Evolutionary conservation across 2,888 invertebrate genomes (phyloP), one percentile per base, ranked within the genome.

Genomic region (Xylota sylvarum): DNA sequence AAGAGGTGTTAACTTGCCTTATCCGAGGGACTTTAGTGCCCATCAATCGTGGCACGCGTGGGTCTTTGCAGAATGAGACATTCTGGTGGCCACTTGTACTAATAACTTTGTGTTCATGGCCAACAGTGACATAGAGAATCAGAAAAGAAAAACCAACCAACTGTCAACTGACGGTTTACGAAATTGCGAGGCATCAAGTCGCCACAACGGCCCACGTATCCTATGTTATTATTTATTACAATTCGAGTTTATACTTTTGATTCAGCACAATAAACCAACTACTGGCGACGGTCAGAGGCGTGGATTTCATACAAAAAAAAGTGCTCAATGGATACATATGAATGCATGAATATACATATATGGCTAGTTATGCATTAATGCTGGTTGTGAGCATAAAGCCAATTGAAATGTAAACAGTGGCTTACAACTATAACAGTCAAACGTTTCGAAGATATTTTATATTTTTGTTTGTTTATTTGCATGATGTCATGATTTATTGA

Each of bases 401-500:
- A 58, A 43, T 56, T 64, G 17, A 64, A 65, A 50, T 50, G 37
- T 50, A 50, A 50, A 19, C 56, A 27, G 10, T 7, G 62, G 30
- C 73, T 55, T 40, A 62, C 30, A 62, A 30, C 40, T 17, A 50
- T 62, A 40, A 40, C 37, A 62, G 30, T 48, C 50, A 43, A 52
- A 43, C 35, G 46, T 12, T 37, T 46, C 0, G 64, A 14, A 17
- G 30, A n/a, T 46, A 35, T 46, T 6, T n/a, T 43, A 32, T 17
- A 32, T 17, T 19, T 27, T 9, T 58, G 35, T 58, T 27, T 43
- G n/a, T 19, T 64, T 35, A n/a, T 27, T 62, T 78, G 37, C 56
- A 70, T 80, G 80, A 81, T 81, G 70, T 81, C 81, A 81, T 77
- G 76, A 85, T 81, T 81, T 81, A 85, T 77, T 55, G 60, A 46